Conservation (phyloP, 2,113 vertebrate genomes). For the Sisor rabdophorus region DNA sequence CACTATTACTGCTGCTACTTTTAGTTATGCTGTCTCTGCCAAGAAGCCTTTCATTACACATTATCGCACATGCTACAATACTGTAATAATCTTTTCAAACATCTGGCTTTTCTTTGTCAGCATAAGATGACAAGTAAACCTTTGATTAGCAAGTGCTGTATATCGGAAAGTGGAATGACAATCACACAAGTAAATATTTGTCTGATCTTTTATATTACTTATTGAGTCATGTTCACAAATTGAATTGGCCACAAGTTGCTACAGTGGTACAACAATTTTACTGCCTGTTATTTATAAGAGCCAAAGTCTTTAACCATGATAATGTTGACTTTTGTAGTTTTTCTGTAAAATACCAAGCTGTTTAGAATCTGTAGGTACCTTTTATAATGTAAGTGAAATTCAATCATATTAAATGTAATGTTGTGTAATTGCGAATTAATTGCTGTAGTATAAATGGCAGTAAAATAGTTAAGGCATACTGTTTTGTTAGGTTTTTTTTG, state of each 20-base stretch:
- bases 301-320: neutral
- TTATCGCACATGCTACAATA: slow-evolving; percentile 6
- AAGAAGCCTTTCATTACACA: slow-evolving; percentile 25
- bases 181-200: neutral
- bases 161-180: neutral
- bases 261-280: no score
- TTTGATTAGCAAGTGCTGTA: neutral
- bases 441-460: neutral
- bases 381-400: neutral
- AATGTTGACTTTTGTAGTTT: neutral
- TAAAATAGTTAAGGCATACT: neutral
- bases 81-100: slow-evolving; percentile 11
- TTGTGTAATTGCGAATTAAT: neutral
- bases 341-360: neutral
- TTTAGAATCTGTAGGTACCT: neutral
- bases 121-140: slow-evolving; percentile 8
- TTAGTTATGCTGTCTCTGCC: slow-evolving; percentile 48
- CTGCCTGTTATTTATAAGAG: neutral
- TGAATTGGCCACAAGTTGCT: neutral
- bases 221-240: neutral
- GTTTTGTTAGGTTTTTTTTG: neutral
- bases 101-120: neutral
- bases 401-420: neutral
- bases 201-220: neutral
- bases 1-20: slow-evolving; percentile 64